Conservation (phyloP, 2,797 vertebrate genomes). For the Cebuella pygmaea region DNA sequence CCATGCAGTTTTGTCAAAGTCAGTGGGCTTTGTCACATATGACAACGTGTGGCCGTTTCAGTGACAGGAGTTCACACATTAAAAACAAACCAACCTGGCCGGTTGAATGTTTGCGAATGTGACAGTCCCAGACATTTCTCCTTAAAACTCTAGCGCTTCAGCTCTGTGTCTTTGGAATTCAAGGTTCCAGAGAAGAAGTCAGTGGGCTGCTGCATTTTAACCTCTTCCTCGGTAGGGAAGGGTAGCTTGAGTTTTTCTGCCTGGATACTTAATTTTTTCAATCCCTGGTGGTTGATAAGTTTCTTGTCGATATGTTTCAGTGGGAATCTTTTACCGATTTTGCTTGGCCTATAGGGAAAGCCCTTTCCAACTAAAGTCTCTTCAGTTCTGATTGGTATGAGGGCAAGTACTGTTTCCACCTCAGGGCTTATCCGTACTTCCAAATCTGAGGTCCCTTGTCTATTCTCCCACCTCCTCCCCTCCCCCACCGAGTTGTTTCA, state of each 20-base stretch:
- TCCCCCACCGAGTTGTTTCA: rapidly evolving
- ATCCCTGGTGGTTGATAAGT: rapidly evolving
- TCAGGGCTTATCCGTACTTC: rapidly evolving
- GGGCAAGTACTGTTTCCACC: neutral
- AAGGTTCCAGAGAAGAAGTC: neutral
- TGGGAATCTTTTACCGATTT: rapidly evolving
- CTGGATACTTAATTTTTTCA: rapidly evolving
- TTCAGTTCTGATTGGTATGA: rapidly evolving
- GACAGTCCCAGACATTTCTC: neutral
- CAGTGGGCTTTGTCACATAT: neutral
- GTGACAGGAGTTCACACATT: neutral
- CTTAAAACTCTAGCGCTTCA: rapidly evolving
- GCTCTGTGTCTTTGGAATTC: neutral
- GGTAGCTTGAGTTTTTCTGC: neutral
- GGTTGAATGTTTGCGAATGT: rapidly evolving
- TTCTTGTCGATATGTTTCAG: rapidly evolving
- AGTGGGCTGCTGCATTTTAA: rapidly evolving
- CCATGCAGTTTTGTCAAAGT: neutral
- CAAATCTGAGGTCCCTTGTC: neutral
- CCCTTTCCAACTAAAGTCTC: neutral
- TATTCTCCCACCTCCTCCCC: neutral
- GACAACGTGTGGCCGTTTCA: neutral
- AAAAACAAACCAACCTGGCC: neutral
- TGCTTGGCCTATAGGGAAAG: neutral
- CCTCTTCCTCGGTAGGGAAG: rapidly evolving